These are phyloP conservation scores for Stenoptilia bipunctidactyla DNA, from an alignment of 2,888 invertebrate genomes.

Conservation along the genomic window DNA sequence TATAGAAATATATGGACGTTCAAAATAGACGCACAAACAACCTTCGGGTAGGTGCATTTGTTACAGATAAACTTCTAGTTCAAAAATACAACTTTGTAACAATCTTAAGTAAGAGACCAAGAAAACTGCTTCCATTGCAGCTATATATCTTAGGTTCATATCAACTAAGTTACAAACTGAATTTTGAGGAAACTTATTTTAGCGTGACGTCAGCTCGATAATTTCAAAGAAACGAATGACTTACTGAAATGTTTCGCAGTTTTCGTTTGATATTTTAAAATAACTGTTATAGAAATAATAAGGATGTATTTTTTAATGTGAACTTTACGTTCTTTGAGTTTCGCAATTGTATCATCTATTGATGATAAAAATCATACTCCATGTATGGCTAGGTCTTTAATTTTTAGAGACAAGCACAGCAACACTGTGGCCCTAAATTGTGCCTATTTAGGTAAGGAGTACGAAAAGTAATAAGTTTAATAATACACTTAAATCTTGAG, in stretches of 20 bases:
- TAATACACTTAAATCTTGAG: too few species aligned
- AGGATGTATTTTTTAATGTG: too few species aligned
- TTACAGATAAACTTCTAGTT: conserved; percentile 27
- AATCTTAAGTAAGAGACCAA: conserved; percentile 29
- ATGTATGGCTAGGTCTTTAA: too few species aligned
- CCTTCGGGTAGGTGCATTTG: conserved; percentile 35
- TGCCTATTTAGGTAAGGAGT: too few species aligned
- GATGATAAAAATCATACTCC: too few species aligned
- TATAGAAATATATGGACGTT: conserved; percentile 6
- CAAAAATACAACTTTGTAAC: conserved; percentile 51
- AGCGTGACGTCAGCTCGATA: conserved; percentile 37
- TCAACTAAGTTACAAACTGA: conserved; percentile 43
- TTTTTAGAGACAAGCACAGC: too few species aligned
- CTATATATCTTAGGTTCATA: conserved; percentile 41
- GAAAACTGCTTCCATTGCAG: conserved; percentile 38
- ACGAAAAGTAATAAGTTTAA: too few species aligned
- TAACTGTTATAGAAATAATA: conserved; percentile 13
- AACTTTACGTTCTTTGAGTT: too few species aligned
- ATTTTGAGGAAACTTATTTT: conserved; percentile 35
- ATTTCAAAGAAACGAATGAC: conserved; percentile 21
- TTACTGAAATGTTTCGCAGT: conserved; percentile 13
- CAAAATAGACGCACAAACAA: conserved; percentile 31
- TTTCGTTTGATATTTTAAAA: too few species aligned
- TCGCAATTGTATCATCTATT: background rate
- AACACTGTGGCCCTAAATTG: too few species aligned